phyloP scores from a whole-genome alignment of 2,113 vertebrate species.

The Hippocampus zosterae region DNA sequence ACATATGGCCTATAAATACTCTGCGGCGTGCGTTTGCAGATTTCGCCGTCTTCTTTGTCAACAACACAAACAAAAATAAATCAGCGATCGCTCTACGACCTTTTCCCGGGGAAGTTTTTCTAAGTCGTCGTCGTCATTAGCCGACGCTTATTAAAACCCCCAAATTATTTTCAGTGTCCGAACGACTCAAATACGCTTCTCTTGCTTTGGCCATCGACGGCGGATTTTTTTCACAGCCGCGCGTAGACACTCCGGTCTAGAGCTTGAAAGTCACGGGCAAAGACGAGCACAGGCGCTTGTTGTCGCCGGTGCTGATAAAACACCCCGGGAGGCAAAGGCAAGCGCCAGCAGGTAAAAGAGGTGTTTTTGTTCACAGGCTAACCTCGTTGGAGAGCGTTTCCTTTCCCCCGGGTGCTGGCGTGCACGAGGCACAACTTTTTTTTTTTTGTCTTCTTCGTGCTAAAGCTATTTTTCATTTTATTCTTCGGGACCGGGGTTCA shows the following conservation, averaged over 20 bases:
- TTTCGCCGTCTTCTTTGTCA: not conserved
- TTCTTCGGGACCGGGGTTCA: too few species aligned
- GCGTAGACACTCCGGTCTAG: too few species aligned
- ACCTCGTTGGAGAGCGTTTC: conserved; percentile 51
- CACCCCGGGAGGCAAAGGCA: conserved; percentile 23
- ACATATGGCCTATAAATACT: not conserved
- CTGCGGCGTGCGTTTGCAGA: not conserved
- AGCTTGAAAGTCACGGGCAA: conserved; percentile 56
- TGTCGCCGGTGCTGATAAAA: not conserved
- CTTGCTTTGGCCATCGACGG: too few species aligned
- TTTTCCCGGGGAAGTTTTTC: not conserved
- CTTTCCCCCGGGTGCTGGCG: conserved; percentile 42
- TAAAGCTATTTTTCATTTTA: too few species aligned
- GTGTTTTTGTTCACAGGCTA: conserved; percentile 59
- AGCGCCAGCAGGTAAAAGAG: conserved; percentile 47
- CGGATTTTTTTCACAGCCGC: too few species aligned
- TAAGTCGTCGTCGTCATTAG: too few species aligned
- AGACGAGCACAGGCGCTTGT: conserved; percentile 40
- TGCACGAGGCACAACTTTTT: conserved; percentile 21
- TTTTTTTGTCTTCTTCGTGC: too few species aligned
- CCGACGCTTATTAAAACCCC: not conserved
- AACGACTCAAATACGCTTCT: not conserved
- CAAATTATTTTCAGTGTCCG: not conserved
- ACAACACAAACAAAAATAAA: not conserved
- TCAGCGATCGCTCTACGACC: not conserved